Conservation (phyloP, 2,113 vertebrate species). For the Hippoglossus stenolepis region DNA sequence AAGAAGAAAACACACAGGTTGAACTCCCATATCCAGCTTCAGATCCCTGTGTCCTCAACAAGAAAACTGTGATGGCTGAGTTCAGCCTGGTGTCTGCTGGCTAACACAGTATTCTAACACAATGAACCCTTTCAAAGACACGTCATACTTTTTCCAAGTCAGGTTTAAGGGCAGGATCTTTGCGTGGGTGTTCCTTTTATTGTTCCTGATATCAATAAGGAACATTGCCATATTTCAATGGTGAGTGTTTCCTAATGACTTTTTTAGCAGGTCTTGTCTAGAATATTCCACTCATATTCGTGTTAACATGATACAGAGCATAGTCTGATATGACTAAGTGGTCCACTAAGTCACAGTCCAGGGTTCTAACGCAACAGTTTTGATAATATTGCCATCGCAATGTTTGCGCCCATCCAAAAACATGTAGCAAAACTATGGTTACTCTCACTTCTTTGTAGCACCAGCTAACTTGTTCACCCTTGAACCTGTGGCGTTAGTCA, state of each 20-base stretch:
- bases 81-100: background rate
- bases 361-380: too few relatives aligned
- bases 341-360: too few relatives aligned
- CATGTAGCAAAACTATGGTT: too few relatives aligned
- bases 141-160: background rate
- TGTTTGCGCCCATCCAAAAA: too few relatives aligned
- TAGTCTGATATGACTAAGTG: too few relatives aligned
- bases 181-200: background rate
- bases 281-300: too few relatives aligned
- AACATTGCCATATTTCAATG: background rate
- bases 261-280: background rate
- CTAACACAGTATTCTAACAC: background rate
- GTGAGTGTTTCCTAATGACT: background rate
- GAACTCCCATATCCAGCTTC: slow-evolving; percentile 13
- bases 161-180: background rate
- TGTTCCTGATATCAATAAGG: background rate
- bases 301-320: too few relatives aligned
- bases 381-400: too few relatives aligned
- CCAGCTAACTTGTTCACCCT: too few relatives aligned
- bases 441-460: too few relatives aligned
- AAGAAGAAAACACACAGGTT: slow-evolving; percentile 19
- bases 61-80: background rate
- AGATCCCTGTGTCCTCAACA: slow-evolving; percentile 3
- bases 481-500: too few relatives aligned
- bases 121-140: background rate